Conservation (phyloP, 1,140 invertebrate genomes). For the Temnothorax longispinosus region DNA sequence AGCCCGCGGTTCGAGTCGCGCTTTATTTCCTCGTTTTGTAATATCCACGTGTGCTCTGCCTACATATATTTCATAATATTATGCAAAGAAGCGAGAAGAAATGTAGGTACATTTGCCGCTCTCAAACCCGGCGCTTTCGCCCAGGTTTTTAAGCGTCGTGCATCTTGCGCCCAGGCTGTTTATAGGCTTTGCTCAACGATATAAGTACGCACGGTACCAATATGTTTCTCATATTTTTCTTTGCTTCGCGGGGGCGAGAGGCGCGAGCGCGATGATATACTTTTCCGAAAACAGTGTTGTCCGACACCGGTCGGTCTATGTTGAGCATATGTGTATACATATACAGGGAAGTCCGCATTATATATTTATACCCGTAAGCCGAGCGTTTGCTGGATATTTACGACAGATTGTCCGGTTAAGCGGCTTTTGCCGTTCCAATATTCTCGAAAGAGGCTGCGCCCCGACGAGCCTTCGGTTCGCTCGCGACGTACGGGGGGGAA, state of each 20-base stretch:
- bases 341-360: conserved; percentile 11
- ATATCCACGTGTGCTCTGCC: neutral
- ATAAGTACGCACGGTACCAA: conserved; percentile 25
- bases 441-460: conserved; percentile 47
- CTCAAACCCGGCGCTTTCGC: neutral
- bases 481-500: neutral
- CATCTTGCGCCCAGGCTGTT: neutral
- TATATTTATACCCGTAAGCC: conserved; percentile 58
- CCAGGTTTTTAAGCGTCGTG: conserved; percentile 1
- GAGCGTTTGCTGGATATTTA: conserved; percentile 61
- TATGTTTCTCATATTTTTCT: conserved; percentile 41
- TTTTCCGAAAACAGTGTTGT: conserved; percentile 36
- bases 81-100: neutral
- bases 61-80: neutral
- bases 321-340: neutral
- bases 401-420: conserved; percentile 64
- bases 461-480: neutral
- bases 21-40: neutral
- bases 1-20: neutral
- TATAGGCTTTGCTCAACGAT: conserved; percentile 39
- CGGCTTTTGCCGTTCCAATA: conserved; percentile 62
- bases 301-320: conserved; percentile 1
- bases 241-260: neutral
- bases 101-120: neutral
- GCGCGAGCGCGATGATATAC: conserved; percentile 36